phyloP scores from a whole-genome alignment of 2,888 invertebrate species.

The Anthophora plumipes region DNA sequence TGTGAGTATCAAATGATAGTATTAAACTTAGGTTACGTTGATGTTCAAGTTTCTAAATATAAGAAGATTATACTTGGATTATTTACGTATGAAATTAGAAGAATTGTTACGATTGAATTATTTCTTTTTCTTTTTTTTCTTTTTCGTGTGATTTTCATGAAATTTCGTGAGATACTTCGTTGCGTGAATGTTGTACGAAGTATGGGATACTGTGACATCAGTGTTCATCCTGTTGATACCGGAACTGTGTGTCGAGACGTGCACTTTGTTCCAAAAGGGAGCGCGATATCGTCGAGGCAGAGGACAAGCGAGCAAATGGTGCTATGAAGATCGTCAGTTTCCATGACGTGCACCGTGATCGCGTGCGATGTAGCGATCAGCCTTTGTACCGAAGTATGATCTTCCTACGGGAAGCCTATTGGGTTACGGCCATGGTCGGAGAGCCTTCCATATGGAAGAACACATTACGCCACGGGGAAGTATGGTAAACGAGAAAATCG shows the following conservation, averaged over 20 bases:
- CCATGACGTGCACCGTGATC: conserved; percentile 82
- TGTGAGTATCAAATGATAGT: not conserved
- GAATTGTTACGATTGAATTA: too few relatives aligned
- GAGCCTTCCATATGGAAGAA: conserved; percentile 60
- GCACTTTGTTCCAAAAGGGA: conserved; percentile 46
- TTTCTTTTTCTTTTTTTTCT: too few relatives aligned
- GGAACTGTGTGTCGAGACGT: conserved; percentile 29
- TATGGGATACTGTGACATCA: not conserved
- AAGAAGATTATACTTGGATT: too few relatives aligned
- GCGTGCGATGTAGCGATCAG: conserved; percentile 84
- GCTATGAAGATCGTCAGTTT: conserved; percentile 82
- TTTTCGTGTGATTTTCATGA: too few relatives aligned
- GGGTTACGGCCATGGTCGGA: conserved; percentile 75
- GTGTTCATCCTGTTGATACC: conserved; percentile 5
- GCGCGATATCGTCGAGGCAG: conserved; percentile 65
- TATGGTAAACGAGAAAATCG: conserved; percentile 41
- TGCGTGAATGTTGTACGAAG: not conserved
- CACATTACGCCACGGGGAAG: conserved; percentile 29
- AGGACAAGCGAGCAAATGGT: conserved; percentile 74
- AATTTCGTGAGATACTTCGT: not conserved
- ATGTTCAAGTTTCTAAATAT: too few relatives aligned
- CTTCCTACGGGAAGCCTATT: conserved; percentile 83
- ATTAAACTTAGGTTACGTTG: too few relatives aligned
- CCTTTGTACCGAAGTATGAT: conserved; percentile 83
- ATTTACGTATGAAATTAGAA: too few relatives aligned